Conservation (phyloP, 2,113 vertebrate genomes). For the Budorcas taxicolor region DNA sequence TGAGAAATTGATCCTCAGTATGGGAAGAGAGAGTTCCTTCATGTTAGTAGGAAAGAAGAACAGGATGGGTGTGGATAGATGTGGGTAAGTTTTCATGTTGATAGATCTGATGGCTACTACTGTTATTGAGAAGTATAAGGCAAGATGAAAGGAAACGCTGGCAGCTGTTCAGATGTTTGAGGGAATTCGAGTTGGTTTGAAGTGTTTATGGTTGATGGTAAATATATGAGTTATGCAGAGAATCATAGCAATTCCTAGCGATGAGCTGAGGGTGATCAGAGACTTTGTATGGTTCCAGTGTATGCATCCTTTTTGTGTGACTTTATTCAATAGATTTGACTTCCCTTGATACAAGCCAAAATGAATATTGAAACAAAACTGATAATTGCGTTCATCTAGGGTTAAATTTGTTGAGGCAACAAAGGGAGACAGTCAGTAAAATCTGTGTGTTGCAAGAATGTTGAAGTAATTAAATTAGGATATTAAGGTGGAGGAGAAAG, state of each 20-base stretch:
- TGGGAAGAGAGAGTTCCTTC: not conserved
- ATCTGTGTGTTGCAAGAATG: not conserved
- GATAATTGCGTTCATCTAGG: not conserved
- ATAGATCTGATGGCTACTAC: not conserved
- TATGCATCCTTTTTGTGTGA: not conserved
- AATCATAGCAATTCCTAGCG: not conserved
- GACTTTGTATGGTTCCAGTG: not conserved
- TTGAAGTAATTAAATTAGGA: not conserved
- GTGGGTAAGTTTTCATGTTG: not conserved
- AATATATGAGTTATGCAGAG: not conserved
- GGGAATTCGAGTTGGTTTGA: not conserved
- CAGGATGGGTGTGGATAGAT: rapidly evolving
- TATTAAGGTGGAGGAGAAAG: not conserved
- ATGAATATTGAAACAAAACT: not conserved
- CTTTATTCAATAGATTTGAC: not conserved
- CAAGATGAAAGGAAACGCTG: not conserved
- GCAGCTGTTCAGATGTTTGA: not conserved
- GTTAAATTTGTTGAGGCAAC: not conserved
- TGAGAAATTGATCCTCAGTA: not conserved
- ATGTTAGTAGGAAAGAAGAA: not conserved
- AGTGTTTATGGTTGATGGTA: not conserved
- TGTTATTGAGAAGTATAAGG: not conserved
- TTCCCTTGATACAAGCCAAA: not conserved
- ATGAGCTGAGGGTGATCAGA: not conserved
- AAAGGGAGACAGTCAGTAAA: not conserved